Base-by-base conservation (phyloP, 2,797 vertebrate genomes). In the Gymnothorax javanicus region DNA sequence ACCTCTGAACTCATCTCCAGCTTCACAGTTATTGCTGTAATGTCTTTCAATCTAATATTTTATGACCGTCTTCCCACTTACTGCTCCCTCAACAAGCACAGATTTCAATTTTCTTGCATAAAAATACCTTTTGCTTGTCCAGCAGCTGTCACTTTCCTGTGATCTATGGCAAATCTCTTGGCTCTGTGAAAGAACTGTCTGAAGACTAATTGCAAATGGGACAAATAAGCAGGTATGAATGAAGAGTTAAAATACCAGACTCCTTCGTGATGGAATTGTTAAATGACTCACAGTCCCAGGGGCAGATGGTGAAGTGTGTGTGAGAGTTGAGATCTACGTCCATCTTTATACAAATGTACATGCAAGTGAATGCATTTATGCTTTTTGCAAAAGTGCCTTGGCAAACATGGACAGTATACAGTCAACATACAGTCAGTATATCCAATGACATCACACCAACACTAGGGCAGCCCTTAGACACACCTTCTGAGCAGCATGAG, bases 341-440 rank as follows among this genome's bases (percentile, higher is more conserved):
- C 64, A 67, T 67, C 0, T 67, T 20, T 17, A 60, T 15, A 60
- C 2, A 11, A 60, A 13, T 60, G 13, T 13, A 11, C 13, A 60
- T 60, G 11, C 17, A 2, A 13, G 4, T 60, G 59, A 8, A 60
- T 60, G 11, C 3, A 60, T 60, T 60, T 60, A 3, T 60, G 59
- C 59, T 60, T 60, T 7, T 67, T 67, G n/a, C n/a, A n/a, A n/a
- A n/a, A n/a, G n/a, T n/a, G n/a, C 64, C 64, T n/a, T 67, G 64
- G 64, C 84, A 85, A 25, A 57, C 69, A 58, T 52, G n/a, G n/a
- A n/a, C 52, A n/a, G 75, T 23, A 75, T 43, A 71, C 52, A 73
- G 56, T 52, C 54, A 2, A 73, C 7, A 57, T 52, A 73, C 25
- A 85, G 7, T 58, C 4, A 11, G 64, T n/a, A 67, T n/a, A 23